Evolutionary conservation across 1,140 invertebrate genomes (phyloP).

Genomic region (Zaprionus davidi): DNA sequence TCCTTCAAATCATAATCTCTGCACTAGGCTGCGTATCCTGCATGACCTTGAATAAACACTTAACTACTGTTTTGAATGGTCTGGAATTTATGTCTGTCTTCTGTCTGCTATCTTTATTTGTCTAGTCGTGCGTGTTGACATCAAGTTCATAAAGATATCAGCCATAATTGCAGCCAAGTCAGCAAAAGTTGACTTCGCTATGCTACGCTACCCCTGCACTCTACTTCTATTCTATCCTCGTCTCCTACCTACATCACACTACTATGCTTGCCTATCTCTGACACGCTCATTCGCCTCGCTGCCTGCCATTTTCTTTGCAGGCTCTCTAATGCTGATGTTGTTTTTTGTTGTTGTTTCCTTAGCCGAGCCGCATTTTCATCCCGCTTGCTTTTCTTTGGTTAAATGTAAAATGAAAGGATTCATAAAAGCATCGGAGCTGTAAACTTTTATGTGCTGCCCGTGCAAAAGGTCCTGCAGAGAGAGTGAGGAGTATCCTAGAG

Average conservation of each 20-base stretch:
- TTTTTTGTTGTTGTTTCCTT: conserved; percentile 30
- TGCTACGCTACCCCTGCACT: neutral
- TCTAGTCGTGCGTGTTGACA: conserved; percentile 42
- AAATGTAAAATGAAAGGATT: conserved; percentile 72
- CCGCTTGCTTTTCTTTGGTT: conserved; percentile 52
- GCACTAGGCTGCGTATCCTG: neutral
- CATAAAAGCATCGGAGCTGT: conserved; percentile 46
- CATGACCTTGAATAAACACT: conserved; percentile 8
- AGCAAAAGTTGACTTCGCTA: conserved; percentile 45
- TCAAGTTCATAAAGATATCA: conserved; percentile 74
- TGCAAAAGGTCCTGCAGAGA: conserved; percentile 1
- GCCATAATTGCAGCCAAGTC: conserved; percentile 50
- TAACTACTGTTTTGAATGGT: conserved; percentile 8
- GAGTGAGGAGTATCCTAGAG: neutral
- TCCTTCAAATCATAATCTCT: neutral
- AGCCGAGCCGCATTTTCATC: conserved; percentile 45
- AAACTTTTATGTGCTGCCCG: conserved; percentile 25
- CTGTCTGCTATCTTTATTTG: conserved; percentile 30
- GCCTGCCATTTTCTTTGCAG: conserved; percentile 11
- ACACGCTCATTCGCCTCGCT: conserved; percentile 14
- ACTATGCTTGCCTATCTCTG: neutral
- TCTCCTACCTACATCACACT: neutral
- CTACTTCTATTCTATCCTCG: neutral
- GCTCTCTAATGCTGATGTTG: conserved; percentile 11
- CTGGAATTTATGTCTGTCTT: conserved; percentile 21